Base-by-base conservation (phyloP, 2,113 vertebrate species). In the Lophochroa leadbeateri region DNA sequence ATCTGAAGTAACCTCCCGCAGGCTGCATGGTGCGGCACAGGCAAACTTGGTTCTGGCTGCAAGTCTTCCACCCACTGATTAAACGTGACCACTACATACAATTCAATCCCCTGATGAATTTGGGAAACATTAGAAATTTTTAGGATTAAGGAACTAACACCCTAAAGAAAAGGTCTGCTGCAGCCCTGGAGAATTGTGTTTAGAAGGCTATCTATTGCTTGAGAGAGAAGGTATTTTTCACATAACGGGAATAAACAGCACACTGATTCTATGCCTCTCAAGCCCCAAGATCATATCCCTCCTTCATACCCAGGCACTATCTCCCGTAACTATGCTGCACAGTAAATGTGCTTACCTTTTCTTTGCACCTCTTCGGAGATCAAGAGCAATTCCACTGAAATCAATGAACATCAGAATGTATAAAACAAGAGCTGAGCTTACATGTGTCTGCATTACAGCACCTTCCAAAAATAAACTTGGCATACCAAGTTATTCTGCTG, bases 251-350 rank as follows among this genome's bases (percentile, higher is more conserved):
- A 57, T 52, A 55, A 70, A 35, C 12, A 58, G 39, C 20, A 15
- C 5, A 6, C 13, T 21, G 17, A 16, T 68, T 81, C 0, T 0
- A 16, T 1, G 1, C 23, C 28, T 12, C 13, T 68, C 3, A 3
- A 25, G 28, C 35, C 43, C 33, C 49, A n/a, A 37, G 35, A 25
- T 19, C 6, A 11, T 17, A 39, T 1, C 2, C 13, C 49, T 50
- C 43, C 35, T 68, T 27, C 61, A 74, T 37, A 33, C 35, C 37
- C 23, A 5, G 27, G 2, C 82, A 43, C 49, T 44, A 9, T 15
- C 37, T 55, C 58, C 35, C 39, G 6, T 47, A 58, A 19, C 20
- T 33, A 9, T 11, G 29, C 65, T 17, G 3, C 35, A 13, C 65
- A 68, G n/a, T 21, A 83, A 39, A 35, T 5, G 19, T 8, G 4